Evolutionary conservation across 2,888 invertebrate species (phyloP), one percentile per base, ranked within the genome.

Genomic region (Elegia similella): DNA sequence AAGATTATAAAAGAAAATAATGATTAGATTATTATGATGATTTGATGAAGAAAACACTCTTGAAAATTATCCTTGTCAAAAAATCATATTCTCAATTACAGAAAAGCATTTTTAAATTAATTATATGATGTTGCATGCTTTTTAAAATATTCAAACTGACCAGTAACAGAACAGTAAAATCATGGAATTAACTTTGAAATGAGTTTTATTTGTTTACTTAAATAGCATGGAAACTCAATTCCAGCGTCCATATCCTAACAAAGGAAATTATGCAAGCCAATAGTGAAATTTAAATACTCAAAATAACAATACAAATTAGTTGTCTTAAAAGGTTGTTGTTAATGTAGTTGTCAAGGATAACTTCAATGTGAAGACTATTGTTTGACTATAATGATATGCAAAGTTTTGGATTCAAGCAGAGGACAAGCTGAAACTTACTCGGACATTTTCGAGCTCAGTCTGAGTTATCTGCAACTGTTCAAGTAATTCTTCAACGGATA

Each of bases 401-500:
- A 42, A 59, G 52, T 59, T 52, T 52, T 38, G 42, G 42, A 61
- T 42, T 52, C 15, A 42, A 56, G 43, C 42, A 52, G 17, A 38
- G 38, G 47, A 29, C 17, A 48, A 32, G 56, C n/a, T 7, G n/a
- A 29, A 48, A 82, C 93, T 93, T 92, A 97, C 97, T 95, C 96
- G 95, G 78, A 97, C 94, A 87, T 96, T 96, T 84, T 97, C 96
- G 84, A 97, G 93, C 92, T 97, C 97, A 43, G 94, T 95, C 90
- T 96, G 96, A 30, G 97, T 96, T 67, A 95, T 95, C 87, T 96
- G 95, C 74, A 97, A 90, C 84, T 97, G 96, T 80, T 95, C 95
- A 73, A 97, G 91, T 71, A 97, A 92, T 82, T 97, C 96, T 70
- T 96, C 95, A 66, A 96, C 95, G 52, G 96, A 95, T 68, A 96